phyloP scores from a whole-genome alignment of 2,113 vertebrate species.

The Malaclemys terrapin region DNA sequence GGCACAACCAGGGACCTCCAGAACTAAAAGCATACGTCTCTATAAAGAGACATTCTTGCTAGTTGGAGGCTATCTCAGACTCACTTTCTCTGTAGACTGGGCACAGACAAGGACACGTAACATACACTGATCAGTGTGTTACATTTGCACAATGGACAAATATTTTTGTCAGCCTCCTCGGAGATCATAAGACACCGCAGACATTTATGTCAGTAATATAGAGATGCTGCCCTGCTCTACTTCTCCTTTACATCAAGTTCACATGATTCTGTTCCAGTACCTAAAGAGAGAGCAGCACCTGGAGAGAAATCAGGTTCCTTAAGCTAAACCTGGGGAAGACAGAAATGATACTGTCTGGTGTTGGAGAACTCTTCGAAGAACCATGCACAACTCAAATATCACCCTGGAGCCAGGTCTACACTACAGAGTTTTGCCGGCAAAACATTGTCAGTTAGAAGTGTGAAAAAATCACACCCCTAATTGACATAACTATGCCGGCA shows the following conservation, averaged over 20 bases:
- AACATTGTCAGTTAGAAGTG: background rate
- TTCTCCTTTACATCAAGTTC: background rate
- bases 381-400: background rate
- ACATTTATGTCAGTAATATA: background rate
- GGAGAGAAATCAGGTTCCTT: background rate
- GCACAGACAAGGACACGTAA: background rate
- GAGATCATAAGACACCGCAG: fast-evolving
- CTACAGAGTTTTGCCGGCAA: background rate
- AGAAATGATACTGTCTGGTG: background rate
- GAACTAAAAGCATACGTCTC: background rate
- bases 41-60: background rate
- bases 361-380: background rate
- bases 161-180: background rate
- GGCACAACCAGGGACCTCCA: background rate
- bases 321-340: fast-evolving
- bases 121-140: background rate
- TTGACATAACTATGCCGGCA: background rate
- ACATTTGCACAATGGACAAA: fast-evolving
- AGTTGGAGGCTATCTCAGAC: background rate
- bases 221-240: fast-evolving
- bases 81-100: background rate
- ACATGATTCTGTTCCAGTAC: background rate
- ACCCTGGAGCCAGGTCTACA: background rate
- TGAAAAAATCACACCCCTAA: background rate
- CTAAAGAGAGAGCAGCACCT: fast-evolving